Base-by-base conservation (phyloP, 2,797 vertebrate genomes). In the Schizothorax lantsangensis region DNA sequence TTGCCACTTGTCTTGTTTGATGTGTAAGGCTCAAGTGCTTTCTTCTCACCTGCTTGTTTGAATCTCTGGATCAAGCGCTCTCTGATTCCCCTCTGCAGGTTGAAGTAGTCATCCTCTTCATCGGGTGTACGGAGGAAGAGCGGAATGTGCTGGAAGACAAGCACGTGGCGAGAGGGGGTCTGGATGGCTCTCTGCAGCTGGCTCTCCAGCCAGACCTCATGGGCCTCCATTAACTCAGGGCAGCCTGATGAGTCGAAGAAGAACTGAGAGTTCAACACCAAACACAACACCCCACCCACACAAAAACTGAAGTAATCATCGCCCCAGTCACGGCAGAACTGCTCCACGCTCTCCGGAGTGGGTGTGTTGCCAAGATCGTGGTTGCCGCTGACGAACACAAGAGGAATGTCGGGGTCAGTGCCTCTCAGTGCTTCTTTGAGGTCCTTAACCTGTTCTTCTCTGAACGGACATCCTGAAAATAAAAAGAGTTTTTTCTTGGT, bases 281-380 rank as follows among this genome's bases (percentile, higher is more conserved):
- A 95, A 91, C 97, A 99, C 88, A 98, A 91, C 87, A 98, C 96
- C 0, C 98, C 98, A 4, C 97, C 97, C 90, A 96, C 96, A 98
- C 98, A 99, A 92, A 99, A 99, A 92, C 97, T 97, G 93, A 99
- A 99, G 92, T 98, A 99, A 93, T 99, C 98, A 0, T 99, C 96
- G 0, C 98, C 98, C 98, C 98, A 99, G 2, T 91, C 94, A 7
- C 71, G 91, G 92, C 96, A 95, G 90, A 96, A 99, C 84, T 96
- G 93, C 23, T 95, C 91, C 85, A 99, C 87, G 0, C 95, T 96
- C 89, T 95, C 94, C 0, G 92, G 91, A 0, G 97, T 99, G 15
- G 98, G 98, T 15, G 92, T 75, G 84, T 99, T 99, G 88, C 98
- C 97, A 62, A 99, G 86, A 83, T 99, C 98, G 0, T 99, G 98